These are phyloP conservation scores for Caenorhabditis japonica DNA, from an alignment of 2,888 invertebrate species.

Conservation along the genomic window DNA sequence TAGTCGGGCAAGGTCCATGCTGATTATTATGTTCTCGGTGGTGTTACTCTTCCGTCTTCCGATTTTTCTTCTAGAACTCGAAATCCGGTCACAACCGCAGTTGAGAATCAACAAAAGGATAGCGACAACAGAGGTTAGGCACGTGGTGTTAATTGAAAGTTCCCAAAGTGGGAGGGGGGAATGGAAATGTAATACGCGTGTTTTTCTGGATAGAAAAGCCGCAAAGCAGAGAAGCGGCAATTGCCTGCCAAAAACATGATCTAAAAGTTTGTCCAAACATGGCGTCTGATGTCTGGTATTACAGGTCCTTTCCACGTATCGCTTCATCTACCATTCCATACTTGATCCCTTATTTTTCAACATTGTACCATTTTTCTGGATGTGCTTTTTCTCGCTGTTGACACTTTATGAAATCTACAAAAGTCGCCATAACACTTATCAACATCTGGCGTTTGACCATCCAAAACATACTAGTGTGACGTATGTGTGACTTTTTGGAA, in stretches of 20 bases:
- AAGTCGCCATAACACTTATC: conserved; percentile 67
- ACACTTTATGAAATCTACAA: conserved; percentile 74
- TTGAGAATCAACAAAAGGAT: conserved; percentile 65
- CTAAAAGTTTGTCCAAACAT: conserved; percentile 26
- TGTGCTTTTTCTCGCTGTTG: conserved; percentile 73
- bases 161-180: too few relatives aligned
- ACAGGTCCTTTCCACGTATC: conserved; percentile 73
- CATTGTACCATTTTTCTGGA: conserved; percentile 73
- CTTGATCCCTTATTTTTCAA: conserved; percentile 74
- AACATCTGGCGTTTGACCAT: conserved; percentile 57
- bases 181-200: conserved; percentile 33
- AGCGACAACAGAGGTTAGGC: conserved; percentile 70
- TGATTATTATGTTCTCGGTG: conserved; percentile 64
- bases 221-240: too few relatives aligned
- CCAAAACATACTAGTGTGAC: conserved; percentile 52
- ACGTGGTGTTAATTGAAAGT: conserved; percentile 22
- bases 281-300: conserved; percentile 17
- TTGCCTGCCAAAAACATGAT: too few relatives aligned
- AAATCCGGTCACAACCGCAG: conserved; percentile 67
- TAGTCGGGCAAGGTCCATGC: conserved; percentile 67
- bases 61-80: conserved; percentile 72
- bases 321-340: conserved; percentile 74
- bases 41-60: conserved; percentile 72
- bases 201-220: too few relatives aligned
- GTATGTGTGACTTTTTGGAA: conserved; percentile 36